Evolutionary conservation across 2,888 invertebrate genomes (phyloP).

Genomic region (Ctenicera cuprea): DNA sequence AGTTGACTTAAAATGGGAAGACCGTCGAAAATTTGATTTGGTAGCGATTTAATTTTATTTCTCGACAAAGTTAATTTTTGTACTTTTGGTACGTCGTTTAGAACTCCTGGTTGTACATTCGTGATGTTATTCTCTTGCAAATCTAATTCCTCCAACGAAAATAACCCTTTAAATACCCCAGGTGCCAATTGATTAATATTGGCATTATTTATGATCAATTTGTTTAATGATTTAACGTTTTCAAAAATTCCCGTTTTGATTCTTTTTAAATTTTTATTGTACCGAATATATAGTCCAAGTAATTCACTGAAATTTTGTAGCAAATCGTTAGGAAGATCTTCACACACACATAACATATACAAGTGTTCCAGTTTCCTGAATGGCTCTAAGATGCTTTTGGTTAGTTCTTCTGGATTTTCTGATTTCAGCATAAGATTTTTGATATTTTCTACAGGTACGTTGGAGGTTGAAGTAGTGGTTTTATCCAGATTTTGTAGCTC

Average conservation of each 20-base stretch:
- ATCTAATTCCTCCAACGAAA: constrained; percentile 33
- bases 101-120: constrained; percentile 79
- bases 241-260: constrained; percentile 8
- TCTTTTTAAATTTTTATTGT: constrained; percentile 19
- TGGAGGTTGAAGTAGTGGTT: neutral
- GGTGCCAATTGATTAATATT: constrained; percentile 12
- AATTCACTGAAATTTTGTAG: constrained; percentile 5
- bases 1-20: constrained; percentile 78
- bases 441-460: neutral
- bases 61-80: constrained; percentile 76
- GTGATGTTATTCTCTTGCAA: constrained; percentile 83
- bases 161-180: constrained; percentile 13
- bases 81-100: constrained; percentile 73
- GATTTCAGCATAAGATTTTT: constrained; percentile 34
- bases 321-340: neutral
- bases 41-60: constrained; percentile 81
- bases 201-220: constrained; percentile 24
- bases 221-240: constrained; percentile 20
- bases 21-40: constrained; percentile 80
- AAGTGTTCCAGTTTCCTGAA: constrained; percentile 24
- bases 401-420: neutral
- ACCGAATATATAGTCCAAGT: constrained; percentile 30
- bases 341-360: constrained; percentile 19
- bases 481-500: constrained; percentile 1
- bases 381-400: neutral